Conservation (phyloP, 2,113 vertebrate species). For the Tympanuchus pallidicinctus region DNA sequence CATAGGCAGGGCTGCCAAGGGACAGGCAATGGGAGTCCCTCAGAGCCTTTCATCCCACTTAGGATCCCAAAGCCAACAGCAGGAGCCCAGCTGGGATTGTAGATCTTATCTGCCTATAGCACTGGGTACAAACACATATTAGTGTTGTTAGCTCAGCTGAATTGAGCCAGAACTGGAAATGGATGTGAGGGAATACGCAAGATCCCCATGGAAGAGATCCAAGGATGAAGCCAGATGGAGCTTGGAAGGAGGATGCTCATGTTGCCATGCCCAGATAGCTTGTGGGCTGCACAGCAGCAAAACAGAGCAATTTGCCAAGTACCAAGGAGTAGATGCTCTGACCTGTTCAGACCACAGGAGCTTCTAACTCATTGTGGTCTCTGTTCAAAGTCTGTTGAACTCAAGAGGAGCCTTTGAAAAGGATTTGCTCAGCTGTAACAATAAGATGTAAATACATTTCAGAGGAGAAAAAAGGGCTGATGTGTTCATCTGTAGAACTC, state of each 20-base stretch:
- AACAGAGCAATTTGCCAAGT: not conserved
- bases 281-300: rapidly evolving
- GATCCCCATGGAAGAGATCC: not conserved
- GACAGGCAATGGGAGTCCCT: not conserved
- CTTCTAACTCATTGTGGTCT: slow-evolving; percentile 28
- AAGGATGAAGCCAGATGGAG: not conserved
- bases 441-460: not conserved
- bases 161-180: not conserved
- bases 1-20: not conserved
- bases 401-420: slow-evolving; percentile 22
- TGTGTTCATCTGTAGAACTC: not conserved
- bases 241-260: not conserved
- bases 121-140: not conserved
- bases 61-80: not conserved
- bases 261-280: rapidly evolving
- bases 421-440: not conserved
- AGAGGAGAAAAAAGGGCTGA: not conserved
- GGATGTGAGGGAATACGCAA: not conserved
- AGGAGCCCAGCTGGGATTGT: slow-evolving; percentile 17
- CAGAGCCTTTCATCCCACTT: not conserved
- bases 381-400: slow-evolving; percentile 38
- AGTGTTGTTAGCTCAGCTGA: slow-evolving; percentile 8
- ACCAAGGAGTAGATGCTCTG: rapidly evolving
- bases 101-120: not conserved
- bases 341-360: slow-evolving; percentile 33